These are phyloP conservation scores for Agrochola macilenta DNA, from an alignment of 2,888 invertebrate species.

Conservation along the genomic window DNA sequence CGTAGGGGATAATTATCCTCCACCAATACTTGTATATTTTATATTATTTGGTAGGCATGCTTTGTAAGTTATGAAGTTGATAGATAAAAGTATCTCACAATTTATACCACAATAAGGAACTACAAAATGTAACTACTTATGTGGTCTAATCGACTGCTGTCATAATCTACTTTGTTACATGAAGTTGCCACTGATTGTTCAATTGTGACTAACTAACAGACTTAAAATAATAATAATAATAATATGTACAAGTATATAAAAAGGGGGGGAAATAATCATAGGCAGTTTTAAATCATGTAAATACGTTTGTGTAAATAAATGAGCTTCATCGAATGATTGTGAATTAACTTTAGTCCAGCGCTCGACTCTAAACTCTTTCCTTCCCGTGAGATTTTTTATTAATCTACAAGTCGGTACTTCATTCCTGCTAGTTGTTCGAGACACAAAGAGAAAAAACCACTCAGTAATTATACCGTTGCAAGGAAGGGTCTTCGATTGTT, in stretches of 20 bases:
- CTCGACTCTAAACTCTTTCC: slow-evolving; percentile 65
- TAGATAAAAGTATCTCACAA: neutral
- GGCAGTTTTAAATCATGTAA: no score
- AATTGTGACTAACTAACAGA: neutral
- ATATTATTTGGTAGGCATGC: neutral
- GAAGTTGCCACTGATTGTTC: slow-evolving; percentile 13
- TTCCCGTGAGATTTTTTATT: slow-evolving; percentile 72
- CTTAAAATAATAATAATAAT: no score
- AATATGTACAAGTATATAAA: no score
- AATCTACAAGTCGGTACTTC: slow-evolving; percentile 72
- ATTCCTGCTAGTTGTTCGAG: slow-evolving; percentile 71
- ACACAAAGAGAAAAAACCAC: slow-evolving; percentile 72
- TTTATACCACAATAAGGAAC: neutral
- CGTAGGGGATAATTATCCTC: slow-evolving; percentile 7
- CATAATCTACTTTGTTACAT: neutral
- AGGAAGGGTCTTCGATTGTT: slow-evolving; percentile 84
- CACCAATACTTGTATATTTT: neutral
- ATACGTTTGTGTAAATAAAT: no score
- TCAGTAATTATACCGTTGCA: slow-evolving; percentile 82
- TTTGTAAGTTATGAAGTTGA: neutral
- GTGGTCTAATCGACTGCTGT: neutral
- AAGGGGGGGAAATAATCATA: no score
- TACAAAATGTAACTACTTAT: neutral
- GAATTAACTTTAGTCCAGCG: slow-evolving; percentile 27
- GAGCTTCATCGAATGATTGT: slow-evolving; percentile 5